A percentile compares a stretch with the other conserved stretches of the same genome.
These are phyloP conservation scores for Hippocampus kuda DNA, from an alignment of 2,797 vertebrate species.

Conservation along the genomic window DNA sequence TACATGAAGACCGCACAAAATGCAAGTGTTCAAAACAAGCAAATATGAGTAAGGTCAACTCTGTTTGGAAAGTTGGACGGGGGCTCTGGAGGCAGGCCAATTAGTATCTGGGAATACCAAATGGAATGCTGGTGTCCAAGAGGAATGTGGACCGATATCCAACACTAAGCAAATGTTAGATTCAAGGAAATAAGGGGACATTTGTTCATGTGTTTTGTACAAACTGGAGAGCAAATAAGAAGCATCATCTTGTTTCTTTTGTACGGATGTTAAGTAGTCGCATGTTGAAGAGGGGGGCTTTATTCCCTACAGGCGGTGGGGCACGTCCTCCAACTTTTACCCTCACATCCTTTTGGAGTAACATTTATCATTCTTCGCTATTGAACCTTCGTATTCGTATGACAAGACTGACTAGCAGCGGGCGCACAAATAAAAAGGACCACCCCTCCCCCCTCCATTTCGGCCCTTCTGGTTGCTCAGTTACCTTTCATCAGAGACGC, in stretches of 20 bases:
- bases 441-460: conserved; percentile 41
- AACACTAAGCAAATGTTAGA: conserved; percentile 52
- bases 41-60: background rate
- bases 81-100: background rate
- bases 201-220: conserved; percentile 10
- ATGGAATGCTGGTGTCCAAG: conserved; percentile 30
- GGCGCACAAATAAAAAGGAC: conserved; percentile 55
- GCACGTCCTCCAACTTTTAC: conserved; percentile 57
- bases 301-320: conserved; percentile 55
- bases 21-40: background rate
- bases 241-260: conserved; percentile 42
- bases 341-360: conserved; percentile 61
- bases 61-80: background rate
- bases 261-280: conserved; percentile 62
- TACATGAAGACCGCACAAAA: background rate
- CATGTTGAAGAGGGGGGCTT: conserved; percentile 44
- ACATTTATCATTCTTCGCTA: conserved; percentile 69
- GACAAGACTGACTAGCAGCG: conserved; percentile 60
- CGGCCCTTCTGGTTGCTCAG: conserved; percentile 60
- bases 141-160: conserved; percentile 48
- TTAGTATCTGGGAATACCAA: conserved; percentile 34
- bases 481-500: conserved; percentile 60
- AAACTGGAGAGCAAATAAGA: conserved; percentile 34
- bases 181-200: conserved; percentile 24
- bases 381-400: conserved; percentile 67